These are phyloP conservation scores for Erpobdella octoculata DNA, from an alignment of 2,888 invertebrate species.

Conservation along the genomic window DNA sequence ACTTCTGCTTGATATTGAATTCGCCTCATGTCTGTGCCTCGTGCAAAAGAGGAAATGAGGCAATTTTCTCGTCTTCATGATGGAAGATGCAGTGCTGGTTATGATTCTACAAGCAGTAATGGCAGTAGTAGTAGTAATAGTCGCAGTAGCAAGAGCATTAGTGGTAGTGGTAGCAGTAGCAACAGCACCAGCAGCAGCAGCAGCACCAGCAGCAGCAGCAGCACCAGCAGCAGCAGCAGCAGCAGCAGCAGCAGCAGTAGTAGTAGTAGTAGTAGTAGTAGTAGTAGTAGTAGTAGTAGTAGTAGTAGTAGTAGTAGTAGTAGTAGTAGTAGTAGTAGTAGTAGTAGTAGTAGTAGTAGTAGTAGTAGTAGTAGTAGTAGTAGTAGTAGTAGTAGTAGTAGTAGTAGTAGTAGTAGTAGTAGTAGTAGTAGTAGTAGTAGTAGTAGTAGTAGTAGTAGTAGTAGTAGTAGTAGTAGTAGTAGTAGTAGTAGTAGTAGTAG, in stretches of 20 bases:
- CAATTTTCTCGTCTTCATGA: too few relatives aligned
- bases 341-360: constrained; percentile 15
- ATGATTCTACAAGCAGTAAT: too few relatives aligned
- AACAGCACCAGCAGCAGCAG: too few relatives aligned
- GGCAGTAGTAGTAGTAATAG: constrained; percentile 12
- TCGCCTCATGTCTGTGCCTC: too few relatives aligned
- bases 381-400: constrained; percentile 17
- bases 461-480: constrained; percentile 18
- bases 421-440: constrained; percentile 15
- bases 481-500: constrained; percentile 16
- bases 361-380: constrained; percentile 12
- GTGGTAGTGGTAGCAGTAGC: too few relatives aligned
- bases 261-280: constrained; percentile 17
- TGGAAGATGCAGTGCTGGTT: too few relatives aligned
- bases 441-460: constrained; percentile 17
- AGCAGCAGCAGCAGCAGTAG: constrained; percentile 8
- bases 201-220: too few relatives aligned
- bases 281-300: constrained; percentile 17
- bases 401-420: constrained; percentile 17
- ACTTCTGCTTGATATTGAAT: background rate
- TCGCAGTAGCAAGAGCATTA: too few relatives aligned
- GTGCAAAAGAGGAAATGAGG: too few relatives aligned
- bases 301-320: constrained; percentile 17
- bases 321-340: constrained; percentile 17
- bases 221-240: too few relatives aligned